Base-by-base conservation (phyloP, 2,797 vertebrate genomes). In the Phalloptychus januarius region DNA sequence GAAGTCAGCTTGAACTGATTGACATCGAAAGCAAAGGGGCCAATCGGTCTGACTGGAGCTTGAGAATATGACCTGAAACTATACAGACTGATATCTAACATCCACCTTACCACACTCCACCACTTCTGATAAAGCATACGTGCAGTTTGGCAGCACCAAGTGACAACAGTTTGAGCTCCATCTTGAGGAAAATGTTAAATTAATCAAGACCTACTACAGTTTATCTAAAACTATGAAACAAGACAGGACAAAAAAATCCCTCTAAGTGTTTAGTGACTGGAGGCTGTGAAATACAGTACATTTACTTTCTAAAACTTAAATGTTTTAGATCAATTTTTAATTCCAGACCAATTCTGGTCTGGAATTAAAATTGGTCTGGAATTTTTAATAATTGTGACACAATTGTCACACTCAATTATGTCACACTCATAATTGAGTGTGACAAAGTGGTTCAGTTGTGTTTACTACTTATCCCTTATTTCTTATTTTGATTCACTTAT, bases 161-260 rank as follows among this genome's bases (percentile, higher is more conserved):
- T 65, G 38, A 72, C 45, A 76, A 52, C 33, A 61, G 42, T 45
- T 2, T n/a, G 63, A 78, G 85, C 78, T 25, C 87, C 87, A 82
- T 75, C 82, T 88, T 75, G 69, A 87, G 85, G 84, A 52, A 38
- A 58, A 33, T 31, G 25, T n/a, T 31, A 56, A 33, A 71, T 23
- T 16, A 25, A 44, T 36, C 16, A 71, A 13, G 38, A 44, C 3
- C 46, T 56, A 5, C 23, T 33, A 23, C 4, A 4, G 7, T 45
- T 75, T 45, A 12, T 61, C 23, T 61, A 12, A 46, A 46, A 36
- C 8, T 63, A 25, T 36, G 74, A 25, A 18, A 15, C 28, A 63
- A 0, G 54, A 16, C 28, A 12, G 42, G 10, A 18, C 0, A 2
- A 13, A 69, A 69, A 42, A 58, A 45, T 12, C 25, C 25, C 15